Conservation (phyloP, 64 coral and sea anemone species). For the Stichodactyla helianthus region DNA sequence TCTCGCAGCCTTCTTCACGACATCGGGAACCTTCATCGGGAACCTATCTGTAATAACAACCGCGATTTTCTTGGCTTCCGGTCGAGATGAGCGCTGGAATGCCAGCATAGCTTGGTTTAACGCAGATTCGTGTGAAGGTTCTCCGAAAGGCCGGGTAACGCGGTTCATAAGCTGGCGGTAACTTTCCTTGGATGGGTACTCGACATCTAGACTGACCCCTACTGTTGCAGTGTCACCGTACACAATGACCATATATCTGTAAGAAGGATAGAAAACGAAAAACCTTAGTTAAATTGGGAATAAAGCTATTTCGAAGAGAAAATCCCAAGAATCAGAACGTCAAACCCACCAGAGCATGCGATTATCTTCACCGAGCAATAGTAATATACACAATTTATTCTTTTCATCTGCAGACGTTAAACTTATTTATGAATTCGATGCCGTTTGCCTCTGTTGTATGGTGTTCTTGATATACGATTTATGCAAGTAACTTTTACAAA, state of each 20-base stretch:
- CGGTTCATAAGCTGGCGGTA: constrained; percentile 18
- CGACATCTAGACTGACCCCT: constrained; percentile 41
- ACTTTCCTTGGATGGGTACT: constrained; percentile 30
- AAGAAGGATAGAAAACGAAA: not conserved
- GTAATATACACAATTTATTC: too few species aligned
- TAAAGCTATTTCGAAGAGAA: not conserved
- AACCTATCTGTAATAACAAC: constrained; percentile 74
- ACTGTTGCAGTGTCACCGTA: constrained; percentile 53
- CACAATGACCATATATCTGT: constrained; percentile 56
- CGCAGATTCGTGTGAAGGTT: constrained; percentile 43
- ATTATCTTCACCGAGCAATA: too few species aligned
- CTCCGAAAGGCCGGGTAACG: constrained; percentile 27
- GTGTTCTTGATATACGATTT: too few species aligned
- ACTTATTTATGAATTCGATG: too few species aligned
- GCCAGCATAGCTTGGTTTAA: constrained; percentile 37
- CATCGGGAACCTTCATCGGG: constrained; percentile 29
- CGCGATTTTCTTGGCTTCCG: constrained; percentile 69
- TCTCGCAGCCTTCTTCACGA: constrained; percentile 33
- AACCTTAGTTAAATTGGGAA: too few species aligned
- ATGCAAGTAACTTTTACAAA: not conserved
- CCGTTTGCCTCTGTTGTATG: too few species aligned
- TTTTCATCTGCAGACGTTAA: too few species aligned
- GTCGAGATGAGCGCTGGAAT: constrained; percentile 55
- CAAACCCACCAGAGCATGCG: too few species aligned
- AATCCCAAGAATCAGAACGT: not conserved